phyloP scores from a whole-genome alignment of 2,113 vertebrate genomes.

The Neoarius graeffei region DNA sequence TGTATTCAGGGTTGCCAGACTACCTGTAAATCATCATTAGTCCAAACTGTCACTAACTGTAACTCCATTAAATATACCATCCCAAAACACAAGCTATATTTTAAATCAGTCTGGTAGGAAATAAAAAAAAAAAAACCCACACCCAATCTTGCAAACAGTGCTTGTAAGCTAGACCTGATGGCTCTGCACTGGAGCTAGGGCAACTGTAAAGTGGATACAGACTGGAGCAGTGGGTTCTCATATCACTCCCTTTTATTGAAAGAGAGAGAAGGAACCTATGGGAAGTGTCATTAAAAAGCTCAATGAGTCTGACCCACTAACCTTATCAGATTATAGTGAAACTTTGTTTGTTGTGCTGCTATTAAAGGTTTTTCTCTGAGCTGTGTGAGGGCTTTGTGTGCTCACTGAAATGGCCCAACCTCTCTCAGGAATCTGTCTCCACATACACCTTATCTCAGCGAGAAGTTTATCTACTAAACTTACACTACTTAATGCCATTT shows the following conservation, averaged over 20 bases:
- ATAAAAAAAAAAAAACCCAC: too few relatives aligned
- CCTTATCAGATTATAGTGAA: constrained; percentile 29
- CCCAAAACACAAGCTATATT: background rate
- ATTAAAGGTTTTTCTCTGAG: constrained; percentile 6
- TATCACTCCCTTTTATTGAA: constrained; percentile 12
- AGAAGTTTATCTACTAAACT: background rate
- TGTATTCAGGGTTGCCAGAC: background rate
- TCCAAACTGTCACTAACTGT: background rate
- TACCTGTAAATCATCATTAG: background rate
- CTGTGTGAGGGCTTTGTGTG: constrained; percentile 23
- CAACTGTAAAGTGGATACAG: constrained; percentile 20
- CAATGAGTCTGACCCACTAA: constrained; percentile 22
- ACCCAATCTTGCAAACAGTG: background rate
- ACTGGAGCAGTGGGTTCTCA: constrained; percentile 7
- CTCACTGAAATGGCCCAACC: background rate
- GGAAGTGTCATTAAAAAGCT: constrained; percentile 7
- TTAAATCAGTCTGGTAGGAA: background rate
- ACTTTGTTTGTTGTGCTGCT: background rate
- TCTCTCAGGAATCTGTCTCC: background rate
- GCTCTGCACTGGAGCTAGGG: background rate
- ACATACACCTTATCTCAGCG: background rate
- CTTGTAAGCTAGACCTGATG: constrained; percentile 11
- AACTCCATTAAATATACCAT: background rate
- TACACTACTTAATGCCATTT: background rate
- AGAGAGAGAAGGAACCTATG: constrained; percentile 11